Evolutionary conservation across 2,888 invertebrate genomes (phyloP).

Genomic region (Microctonus aethiopoides): DNA sequence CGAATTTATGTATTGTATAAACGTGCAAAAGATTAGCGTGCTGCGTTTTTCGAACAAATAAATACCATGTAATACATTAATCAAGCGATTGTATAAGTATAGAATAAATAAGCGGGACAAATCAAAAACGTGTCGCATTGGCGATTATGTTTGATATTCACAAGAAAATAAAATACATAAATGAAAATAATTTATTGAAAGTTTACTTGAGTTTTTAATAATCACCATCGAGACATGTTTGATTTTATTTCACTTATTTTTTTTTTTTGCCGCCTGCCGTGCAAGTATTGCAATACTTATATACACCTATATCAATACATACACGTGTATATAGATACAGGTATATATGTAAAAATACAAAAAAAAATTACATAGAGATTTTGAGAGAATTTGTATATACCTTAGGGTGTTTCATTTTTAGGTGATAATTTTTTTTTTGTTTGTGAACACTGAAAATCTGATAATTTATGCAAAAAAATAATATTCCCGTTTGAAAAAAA

Average conservation of each 20-base stretch:
- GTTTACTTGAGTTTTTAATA: background rate
- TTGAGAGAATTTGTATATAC: no score
- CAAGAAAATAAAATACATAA: background rate
- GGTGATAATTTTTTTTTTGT: no score
- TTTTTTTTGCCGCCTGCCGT: background rate
- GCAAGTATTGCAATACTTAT: background rate
- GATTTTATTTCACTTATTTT: background rate
- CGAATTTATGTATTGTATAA: background rate
- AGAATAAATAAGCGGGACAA: background rate
- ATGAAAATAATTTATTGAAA: background rate
- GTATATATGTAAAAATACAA: conserved; percentile 26
- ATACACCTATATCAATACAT: conserved; percentile 40
- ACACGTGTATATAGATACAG: conserved; percentile 36
- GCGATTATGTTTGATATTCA: background rate
- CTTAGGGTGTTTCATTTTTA: no score
- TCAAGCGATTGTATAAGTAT: background rate
- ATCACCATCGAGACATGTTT: background rate
- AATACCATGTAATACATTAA: background rate
- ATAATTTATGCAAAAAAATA: no score
- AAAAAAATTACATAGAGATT: background rate
- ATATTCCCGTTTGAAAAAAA: no score
- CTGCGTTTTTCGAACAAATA: background rate
- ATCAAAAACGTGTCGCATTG: background rate
- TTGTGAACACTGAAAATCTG: no score
- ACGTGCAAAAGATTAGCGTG: background rate